Base-by-base conservation (phyloP, 2,888 invertebrate genomes). In the Cryptophagus acutangulus region DNA sequence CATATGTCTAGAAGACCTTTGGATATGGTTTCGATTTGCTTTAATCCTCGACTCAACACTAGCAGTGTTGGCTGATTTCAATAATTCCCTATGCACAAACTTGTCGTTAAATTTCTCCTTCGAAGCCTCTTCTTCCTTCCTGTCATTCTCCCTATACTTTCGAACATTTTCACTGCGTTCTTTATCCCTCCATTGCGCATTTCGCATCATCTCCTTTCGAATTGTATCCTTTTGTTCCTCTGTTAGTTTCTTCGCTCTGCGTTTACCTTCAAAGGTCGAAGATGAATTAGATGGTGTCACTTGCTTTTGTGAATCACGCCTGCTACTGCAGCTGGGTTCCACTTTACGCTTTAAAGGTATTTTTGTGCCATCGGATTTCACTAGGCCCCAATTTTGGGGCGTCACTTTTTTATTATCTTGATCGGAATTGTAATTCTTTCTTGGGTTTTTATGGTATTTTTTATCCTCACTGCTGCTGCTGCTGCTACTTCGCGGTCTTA, bases 21-120 rank as follows among this genome's bases (percentile, higher is more conserved):
- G 94, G 50, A 94, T 88, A 58, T 89, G 88, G 66, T 93, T 88
- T 29, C 87, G 79, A 63, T 92, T 95, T 9, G 93, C 79, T 60
- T 84, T 88, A 35, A 95, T 83, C 52, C 94, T 77, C 46, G 82
- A 80, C 61, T 89, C 91, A 0, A 95, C 82, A 6, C 84, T 83
- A 39, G 81, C 79, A 14, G 75, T 76, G 50, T 79, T 75, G 0
- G 82, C 79, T 37, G 78, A 79, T 43, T 73, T 72, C 1, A 81
- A 71, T 48, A 85, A 71, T 65, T 87, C 79, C 53, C 81, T 81
- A 43, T 71, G 70, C 28, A 75, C 65, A 54, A 77, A 76, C 43
- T 74, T 74, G 49, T 72, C 63, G 63, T 75, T 71, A 64, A 74
- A 74, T 52, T 74, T 67, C 50, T 73, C 67, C 49, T 70, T 61